Conservation (phyloP, 1,140 invertebrate genomes). For the Hycleus cichorii region DNA sequence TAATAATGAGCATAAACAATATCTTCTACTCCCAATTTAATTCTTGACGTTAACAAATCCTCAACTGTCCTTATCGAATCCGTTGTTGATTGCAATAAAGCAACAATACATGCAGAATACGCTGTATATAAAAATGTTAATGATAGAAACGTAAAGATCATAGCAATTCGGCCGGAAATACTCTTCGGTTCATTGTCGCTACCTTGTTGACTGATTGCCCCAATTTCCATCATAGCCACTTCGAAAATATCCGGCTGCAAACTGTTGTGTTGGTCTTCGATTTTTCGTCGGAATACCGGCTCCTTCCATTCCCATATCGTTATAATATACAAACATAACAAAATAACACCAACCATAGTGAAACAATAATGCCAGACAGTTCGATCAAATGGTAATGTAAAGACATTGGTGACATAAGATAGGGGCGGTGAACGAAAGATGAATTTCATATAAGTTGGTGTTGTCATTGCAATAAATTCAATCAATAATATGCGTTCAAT, state of each 20-base stretch:
- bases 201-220: conserved; percentile 52
- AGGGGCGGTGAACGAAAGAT: conserved; percentile 55
- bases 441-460: conserved; percentile 50
- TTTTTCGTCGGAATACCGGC: conserved; percentile 10
- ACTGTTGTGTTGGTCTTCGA: not conserved
- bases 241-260: conserved; percentile 32
- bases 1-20: conserved; percentile 52
- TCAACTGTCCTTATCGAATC: conserved; percentile 40
- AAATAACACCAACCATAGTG: conserved; percentile 15
- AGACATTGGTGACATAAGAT: conserved; percentile 56
- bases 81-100: conserved; percentile 43
- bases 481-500: conserved; percentile 46
- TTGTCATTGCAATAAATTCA: conserved; percentile 50
- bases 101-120: conserved; percentile 41
- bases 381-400: conserved; percentile 49
- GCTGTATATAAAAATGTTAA: conserved; percentile 38
- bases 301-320: conserved; percentile 29
- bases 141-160: conserved; percentile 29
- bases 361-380: conserved; percentile 27
- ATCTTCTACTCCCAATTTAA: conserved; percentile 51
- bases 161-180: conserved; percentile 33
- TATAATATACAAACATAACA: conserved; percentile 22
- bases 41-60: conserved; percentile 45
- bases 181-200: conserved; percentile 45
- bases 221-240: conserved; percentile 44